Evolutionary conservation across 2,797 vertebrate genomes (phyloP).

Genomic region (Setipinna tenuifilis): DNA sequence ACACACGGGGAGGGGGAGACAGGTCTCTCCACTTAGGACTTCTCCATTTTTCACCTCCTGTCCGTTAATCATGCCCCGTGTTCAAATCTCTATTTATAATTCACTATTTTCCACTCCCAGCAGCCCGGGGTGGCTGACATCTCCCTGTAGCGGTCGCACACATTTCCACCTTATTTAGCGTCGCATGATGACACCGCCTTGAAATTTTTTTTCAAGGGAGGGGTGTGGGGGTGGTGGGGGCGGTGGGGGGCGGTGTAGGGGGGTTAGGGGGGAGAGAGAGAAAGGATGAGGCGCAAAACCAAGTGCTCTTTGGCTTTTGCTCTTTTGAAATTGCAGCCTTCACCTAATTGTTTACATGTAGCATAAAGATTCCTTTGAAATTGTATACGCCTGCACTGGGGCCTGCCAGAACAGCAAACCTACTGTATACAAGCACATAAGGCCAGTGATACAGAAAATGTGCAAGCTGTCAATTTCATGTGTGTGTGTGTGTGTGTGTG

Average conservation of each 20-base stretch:
- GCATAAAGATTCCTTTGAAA: constrained; percentile 68
- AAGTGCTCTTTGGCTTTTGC: constrained; percentile 59
- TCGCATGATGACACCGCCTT: constrained; percentile 70
- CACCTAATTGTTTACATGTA: constrained; percentile 64
- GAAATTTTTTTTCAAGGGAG: constrained; percentile 59
- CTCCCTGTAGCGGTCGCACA: constrained; percentile 54
- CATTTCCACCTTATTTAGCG: constrained; percentile 56
- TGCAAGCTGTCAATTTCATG: constrained; percentile 66
- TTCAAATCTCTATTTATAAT: constrained; percentile 67
- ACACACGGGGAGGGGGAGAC: neutral
- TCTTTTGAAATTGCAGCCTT: constrained; percentile 61
- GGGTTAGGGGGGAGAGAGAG: constrained; percentile 41
- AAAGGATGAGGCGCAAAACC: constrained; percentile 41
- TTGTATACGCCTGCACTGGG: constrained; percentile 58
- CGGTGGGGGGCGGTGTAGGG: constrained; percentile 46
- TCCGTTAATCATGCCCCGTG: constrained; percentile 58
- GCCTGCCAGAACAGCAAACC: constrained; percentile 63
- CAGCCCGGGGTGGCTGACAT: constrained; percentile 40
- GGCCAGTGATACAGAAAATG: constrained; percentile 66
- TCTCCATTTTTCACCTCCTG: constrained; percentile 45
- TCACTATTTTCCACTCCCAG: constrained; percentile 58
- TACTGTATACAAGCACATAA: constrained; percentile 57
- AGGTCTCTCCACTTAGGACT: constrained; percentile 15
- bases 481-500: neutral
- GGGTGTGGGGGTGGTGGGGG: constrained; percentile 25